Base-by-base conservation (phyloP, 2,797 vertebrate genomes). In the Myotis vivesi region DNA sequence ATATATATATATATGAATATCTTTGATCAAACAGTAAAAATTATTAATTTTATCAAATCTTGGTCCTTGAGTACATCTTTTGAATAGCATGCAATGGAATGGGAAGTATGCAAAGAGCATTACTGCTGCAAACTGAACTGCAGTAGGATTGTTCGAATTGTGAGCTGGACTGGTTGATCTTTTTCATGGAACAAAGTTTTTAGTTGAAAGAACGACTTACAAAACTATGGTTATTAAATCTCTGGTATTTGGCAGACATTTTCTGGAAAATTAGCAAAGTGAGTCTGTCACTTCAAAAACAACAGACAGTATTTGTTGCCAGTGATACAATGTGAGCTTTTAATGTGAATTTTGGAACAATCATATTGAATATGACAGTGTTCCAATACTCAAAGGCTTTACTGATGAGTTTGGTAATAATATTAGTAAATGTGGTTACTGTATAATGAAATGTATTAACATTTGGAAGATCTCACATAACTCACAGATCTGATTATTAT, bases 301-400 rank as follows among this genome's bases (percentile, higher is more conserved):
- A 83, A 69, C 49, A 49, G 19, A 44, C n/a, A 41, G 1, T 71
- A 62, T 90, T 84, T 87, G 68, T 94, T 89, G 44, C 59, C 72
- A 72, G 10, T 72, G 38, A 66, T 51, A 93, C 91, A 75, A 80
- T 75, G n/a, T 64, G 68, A 71, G 16, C 51, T 96, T 92, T 88
- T 49, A 76, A 49, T 69, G 44, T 25, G 30, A 87, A 62, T 89
- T 84, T 83, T 92, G 51, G 49, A 90, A 83, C 79, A 75, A 59
- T 72, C 28, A 8, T 38, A 69, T 33, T 87, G 23, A 87, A 12
- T 87, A 13, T 59, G 55, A 83, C 11, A 59, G n/a, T 20, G 1
- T 77, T 6, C 68, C 5, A 76, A 6, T 76, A 51, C 68, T 81
- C 44, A 85, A n/a, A 94, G 57, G 55, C 7, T 44, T 85, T 80